Evolutionary conservation across 2,113 vertebrate species (phyloP), one percentile per base, ranked within the genome.

Genomic region (Lepus americanus): DNA sequence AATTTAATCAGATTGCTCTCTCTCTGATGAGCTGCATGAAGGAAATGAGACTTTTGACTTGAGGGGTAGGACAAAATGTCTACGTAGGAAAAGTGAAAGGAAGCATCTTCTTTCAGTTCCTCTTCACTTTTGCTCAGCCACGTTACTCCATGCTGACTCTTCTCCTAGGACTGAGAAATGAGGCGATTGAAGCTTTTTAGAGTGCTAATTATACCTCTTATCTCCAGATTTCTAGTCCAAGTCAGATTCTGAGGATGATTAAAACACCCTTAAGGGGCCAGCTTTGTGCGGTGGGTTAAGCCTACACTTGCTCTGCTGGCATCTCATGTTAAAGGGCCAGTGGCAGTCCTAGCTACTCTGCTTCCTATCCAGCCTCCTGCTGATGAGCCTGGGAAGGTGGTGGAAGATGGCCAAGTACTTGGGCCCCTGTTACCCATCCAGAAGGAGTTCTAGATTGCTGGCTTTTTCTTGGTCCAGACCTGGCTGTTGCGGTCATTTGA

Each of bases 1-100:
- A n/a, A 44, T 93, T 73, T 89, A 83, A 31, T 87, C 36, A 86
- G 29, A 63, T 93, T 89, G 39, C 49, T 64, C 83, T 66, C 22
- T 69, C 49, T n/a, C 25, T 39, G 14, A 70, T 80, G 39, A 92
- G 27, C n/a, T 73, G 23, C 67, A 59, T 59, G 70, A 22, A 93
- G 74, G 61, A 95, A 81, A 69, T 81, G 55, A 16, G 81, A 76
- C 4, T 70, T 87, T 93, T 87, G 55, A 89, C 19, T 51, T 44
- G 61, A 70, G 51, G 22, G 70, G 4, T 20, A 77, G 81, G 61
- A 72, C 64, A 82, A 82, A 69, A 66, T 33, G 31, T 77, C 5
- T 17, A 78, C 33, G 29, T 67, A 39, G 74, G n/a, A 19, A 51
- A 81, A 55, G 17, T 67, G n/a, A 63, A 72, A 73, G 33, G 79